Conservation (phyloP, 1,140 invertebrate species). For the Drosophila fuyamai region DNA sequence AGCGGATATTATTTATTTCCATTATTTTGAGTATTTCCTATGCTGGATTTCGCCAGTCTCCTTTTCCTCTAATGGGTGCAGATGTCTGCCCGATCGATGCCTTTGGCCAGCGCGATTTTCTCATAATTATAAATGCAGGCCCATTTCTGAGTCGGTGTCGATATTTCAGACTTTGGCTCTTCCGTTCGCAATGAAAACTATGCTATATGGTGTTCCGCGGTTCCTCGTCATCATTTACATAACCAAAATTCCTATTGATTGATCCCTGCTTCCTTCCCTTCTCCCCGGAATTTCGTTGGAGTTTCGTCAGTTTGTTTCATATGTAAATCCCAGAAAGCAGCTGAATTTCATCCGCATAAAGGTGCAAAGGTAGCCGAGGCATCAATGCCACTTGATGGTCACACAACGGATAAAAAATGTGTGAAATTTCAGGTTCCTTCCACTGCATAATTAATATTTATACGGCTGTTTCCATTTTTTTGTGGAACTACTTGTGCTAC, state of each 20-base stretch:
- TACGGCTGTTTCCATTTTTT: not conserved
- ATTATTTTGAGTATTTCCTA: conserved; percentile 30
- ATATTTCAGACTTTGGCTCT: conserved; percentile 35
- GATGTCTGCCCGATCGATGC: conserved; percentile 33
- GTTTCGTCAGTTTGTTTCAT: conserved; percentile 40
- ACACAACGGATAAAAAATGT: not conserved
- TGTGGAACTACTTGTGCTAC: not conserved
- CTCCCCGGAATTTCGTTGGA: not conserved
- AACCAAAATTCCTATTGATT: conserved; percentile 42
- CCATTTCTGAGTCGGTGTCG: conserved; percentile 14
- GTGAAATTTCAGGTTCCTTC: not conserved
- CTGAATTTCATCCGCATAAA: conserved; percentile 7
- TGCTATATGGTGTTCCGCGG: not conserved
- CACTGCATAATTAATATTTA: not conserved
- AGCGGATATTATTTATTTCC: conserved; percentile 62
- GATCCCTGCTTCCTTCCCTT: conserved; percentile 22
- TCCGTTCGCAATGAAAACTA: conserved; percentile 1
- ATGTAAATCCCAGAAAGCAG: conserved; percentile 37
- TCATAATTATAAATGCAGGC: conserved; percentile 61
- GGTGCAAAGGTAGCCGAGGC: conserved; percentile 3
- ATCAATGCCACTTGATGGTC: conserved; percentile 29
- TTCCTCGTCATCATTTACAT: conserved; percentile 36
- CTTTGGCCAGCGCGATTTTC: conserved; percentile 36
- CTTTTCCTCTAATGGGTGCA: conserved; percentile 37
- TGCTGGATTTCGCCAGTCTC: conserved; percentile 25